These are phyloP conservation scores for Brachypteracias leptosomus DNA, from an alignment of 2,113 vertebrate genomes.

Conservation along the genomic window DNA sequence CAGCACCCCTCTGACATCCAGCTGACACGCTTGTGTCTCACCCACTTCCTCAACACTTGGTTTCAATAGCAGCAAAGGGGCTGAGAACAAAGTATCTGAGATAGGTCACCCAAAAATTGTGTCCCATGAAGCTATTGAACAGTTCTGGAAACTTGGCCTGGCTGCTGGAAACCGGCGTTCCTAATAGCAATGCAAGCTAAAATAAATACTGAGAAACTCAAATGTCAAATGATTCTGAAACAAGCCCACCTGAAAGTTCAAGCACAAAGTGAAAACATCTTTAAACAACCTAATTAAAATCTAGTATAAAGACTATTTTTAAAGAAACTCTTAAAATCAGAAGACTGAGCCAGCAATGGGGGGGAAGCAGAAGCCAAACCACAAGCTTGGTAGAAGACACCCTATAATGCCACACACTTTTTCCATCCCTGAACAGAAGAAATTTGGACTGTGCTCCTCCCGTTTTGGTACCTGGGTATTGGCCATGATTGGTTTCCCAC, in stretches of 20 bases:
- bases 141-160: constrained; percentile 58
- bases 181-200: not conserved
- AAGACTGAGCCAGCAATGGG: not conserved
- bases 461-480: constrained; percentile 44
- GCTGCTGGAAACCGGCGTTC: constrained; percentile 36
- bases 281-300: constrained; percentile 60
- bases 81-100: constrained; percentile 22
- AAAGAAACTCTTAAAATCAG: constrained; percentile 26
- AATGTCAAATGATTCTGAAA: constrained; percentile 11
- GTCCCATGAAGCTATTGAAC: constrained; percentile 41
- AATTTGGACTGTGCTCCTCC: not conserved
- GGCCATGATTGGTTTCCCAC: constrained; percentile 49
- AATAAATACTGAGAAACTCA: constrained; percentile 38
- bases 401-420: constrained; percentile 46
- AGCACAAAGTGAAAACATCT: constrained; percentile 41
- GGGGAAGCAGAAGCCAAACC: constrained; percentile 35
- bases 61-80: not conserved
- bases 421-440: constrained; percentile 34
- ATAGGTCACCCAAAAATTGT: constrained; percentile 35
- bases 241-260: constrained; percentile 28
- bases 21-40: not conserved
- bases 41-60: not conserved
- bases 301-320: constrained; percentile 44
- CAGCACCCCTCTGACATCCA: not conserved
- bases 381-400: constrained; percentile 47